Evolutionary conservation across 2,797 vertebrate species (phyloP), one percentile per base, ranked within the genome.

Genomic region (Takifugu ocellatus): DNA sequence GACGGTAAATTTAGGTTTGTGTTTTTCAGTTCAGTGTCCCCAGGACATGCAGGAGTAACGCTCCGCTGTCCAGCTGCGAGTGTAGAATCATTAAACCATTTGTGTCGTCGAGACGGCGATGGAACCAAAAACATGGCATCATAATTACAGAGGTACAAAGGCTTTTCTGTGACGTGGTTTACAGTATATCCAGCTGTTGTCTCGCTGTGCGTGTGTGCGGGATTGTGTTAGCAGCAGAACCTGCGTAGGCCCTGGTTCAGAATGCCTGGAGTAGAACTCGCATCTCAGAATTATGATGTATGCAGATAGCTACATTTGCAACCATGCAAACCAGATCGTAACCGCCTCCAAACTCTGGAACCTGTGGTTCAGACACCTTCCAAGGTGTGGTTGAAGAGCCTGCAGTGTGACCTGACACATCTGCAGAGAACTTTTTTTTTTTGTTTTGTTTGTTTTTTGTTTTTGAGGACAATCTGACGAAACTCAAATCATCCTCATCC

Each of bases 121-220:
- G 74, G 9, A 85, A 87, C 80, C 70, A 79, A 84, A 87, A 82
- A 81, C 45, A 58, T 61, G 49, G 45, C 43, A 16, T 26, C 43
- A 29, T 47, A 75, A 78, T 74, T 75, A 83, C 77, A 68, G 77
- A 71, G 64, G 76, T 81, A 84, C 76, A 67, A 69, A 78, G 63
- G 63, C 56, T 73, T 79, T 75, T 65, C 66, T 75, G 69, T 53
- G 16, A 3, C 67, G 75, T 74, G 70, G 60, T 87, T 85, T 76
- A 75, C 56, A 65, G 59, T 83, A 74, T 84, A 84, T 75, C 66
- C 70, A 73, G 63, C 85, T 83, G 25, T 81, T 72, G 75, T 79
- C 70, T 82, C 72, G 74, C 62, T 61, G 47, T 76, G 54, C 65
- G 50, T 59, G 57, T 57, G 65, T 56, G 46, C 54, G 49, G 57